Conservation (phyloP, 2,888 invertebrate species). For the Apantesis nais region DNA sequence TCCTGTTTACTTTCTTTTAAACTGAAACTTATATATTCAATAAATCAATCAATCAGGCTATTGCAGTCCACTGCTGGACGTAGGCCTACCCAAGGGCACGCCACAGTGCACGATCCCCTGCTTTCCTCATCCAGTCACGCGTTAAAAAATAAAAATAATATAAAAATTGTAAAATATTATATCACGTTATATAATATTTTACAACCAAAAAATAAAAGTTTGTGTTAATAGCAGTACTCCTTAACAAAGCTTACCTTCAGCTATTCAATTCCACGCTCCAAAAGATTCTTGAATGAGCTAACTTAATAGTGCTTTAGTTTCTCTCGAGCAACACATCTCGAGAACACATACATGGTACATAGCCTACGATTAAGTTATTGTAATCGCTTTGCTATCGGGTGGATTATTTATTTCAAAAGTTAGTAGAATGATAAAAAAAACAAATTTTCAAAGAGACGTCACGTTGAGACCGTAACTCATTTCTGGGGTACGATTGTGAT, state of each 20-base stretch:
- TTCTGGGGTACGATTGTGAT: conserved; percentile 31
- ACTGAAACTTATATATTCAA: no score
- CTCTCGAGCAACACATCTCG: not conserved
- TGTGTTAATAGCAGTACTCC: no score
- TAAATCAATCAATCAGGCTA: no score
- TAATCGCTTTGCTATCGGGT: not conserved
- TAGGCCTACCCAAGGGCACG: no score
- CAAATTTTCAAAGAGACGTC: conserved; percentile 14
- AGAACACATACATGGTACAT: not conserved
- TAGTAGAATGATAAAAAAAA: not conserved
- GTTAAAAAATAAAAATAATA: no score
- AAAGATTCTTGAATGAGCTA: not conserved
- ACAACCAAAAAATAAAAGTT: no score
- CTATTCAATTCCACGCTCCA: not conserved
- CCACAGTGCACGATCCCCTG: no score
- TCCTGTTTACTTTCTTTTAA: no score
- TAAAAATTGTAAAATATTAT: no score
- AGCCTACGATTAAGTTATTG: not conserved
- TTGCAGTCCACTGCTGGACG: no score
- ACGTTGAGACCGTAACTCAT: conserved; percentile 21
- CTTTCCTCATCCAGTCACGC: no score
- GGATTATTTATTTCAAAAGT: not conserved
- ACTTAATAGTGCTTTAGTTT: not conserved
- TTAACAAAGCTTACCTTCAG: not conserved
- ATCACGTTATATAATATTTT: no score